Percentiles rank a stretch among this genome's conserved stretches.
Evolutionary conservation across 2,797 vertebrate species (phyloP).

Genomic region (Hoplostethus mediterraneus): DNA sequence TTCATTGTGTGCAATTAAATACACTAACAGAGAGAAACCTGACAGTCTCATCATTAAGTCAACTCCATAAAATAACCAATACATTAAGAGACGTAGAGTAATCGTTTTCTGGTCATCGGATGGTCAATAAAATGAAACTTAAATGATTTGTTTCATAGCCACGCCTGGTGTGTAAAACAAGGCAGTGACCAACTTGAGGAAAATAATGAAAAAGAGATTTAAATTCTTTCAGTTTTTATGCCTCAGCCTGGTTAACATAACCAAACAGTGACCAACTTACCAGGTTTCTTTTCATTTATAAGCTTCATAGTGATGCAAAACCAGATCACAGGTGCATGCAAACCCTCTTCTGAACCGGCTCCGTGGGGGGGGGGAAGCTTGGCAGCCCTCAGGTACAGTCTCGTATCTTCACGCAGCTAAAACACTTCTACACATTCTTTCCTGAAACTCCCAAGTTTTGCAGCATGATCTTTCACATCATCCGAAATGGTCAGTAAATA

Average conservation of each 20-base stretch:
- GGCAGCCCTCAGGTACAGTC: not conserved
- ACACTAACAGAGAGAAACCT: too few species aligned
- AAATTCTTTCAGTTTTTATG: not conserved
- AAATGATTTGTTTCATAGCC: not conserved
- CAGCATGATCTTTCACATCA: conserved; percentile 56
- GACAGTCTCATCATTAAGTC: too few species aligned
- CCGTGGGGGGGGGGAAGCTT: not conserved
- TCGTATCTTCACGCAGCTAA: not conserved
- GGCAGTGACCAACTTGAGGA: not conserved
- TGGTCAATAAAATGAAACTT: not conserved
- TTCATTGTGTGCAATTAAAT: too few species aligned
- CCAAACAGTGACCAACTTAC: conserved; percentile 71
- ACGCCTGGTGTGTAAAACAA: not conserved
- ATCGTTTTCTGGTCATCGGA: not conserved
- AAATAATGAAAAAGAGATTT: not conserved
- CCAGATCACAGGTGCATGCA: conserved; percentile 33
- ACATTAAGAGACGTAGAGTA: too few species aligned
- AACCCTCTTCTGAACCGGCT: not conserved
- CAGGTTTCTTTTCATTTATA: conserved; percentile 81
- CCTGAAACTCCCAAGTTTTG: conserved; percentile 45
- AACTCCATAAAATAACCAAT: too few species aligned
- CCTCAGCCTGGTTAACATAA: not conserved
- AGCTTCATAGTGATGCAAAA: conserved; percentile 77
- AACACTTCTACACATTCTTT: conserved; percentile 62
- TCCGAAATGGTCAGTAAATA: conserved; percentile 62